A percentile compares a stretch with the other conserved stretches of the same genome.
These are phyloP conservation scores for Deilephila elpenor DNA, from an alignment of 2,888 invertebrate species.

Conservation along the genomic window DNA sequence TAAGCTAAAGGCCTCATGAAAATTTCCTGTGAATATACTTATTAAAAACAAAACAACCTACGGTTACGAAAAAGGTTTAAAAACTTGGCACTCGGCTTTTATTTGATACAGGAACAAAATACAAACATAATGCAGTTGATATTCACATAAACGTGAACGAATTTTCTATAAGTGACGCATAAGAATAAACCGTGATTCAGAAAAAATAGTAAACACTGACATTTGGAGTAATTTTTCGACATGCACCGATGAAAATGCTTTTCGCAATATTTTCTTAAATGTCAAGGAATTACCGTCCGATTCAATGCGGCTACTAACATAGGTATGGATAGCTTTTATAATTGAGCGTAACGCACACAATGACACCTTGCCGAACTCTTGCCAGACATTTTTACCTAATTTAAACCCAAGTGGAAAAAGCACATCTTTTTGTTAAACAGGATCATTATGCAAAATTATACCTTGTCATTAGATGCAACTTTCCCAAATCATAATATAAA, in stretches of 20 bases:
- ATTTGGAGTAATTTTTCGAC: neutral
- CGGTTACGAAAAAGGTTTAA: no score
- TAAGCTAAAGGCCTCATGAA: no score
- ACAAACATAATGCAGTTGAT: no score
- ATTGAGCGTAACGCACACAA: neutral
- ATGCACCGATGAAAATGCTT: neutral
- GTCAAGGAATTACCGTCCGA: slow-evolving; percentile 29
- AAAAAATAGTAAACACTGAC: neutral
- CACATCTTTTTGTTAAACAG: no score
- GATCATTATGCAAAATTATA: no score
- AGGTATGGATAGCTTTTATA: neutral
- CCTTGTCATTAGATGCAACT: no score
- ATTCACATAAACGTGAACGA: neutral
- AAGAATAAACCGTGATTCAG: neutral
- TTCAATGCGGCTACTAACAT: slow-evolving; percentile 14
- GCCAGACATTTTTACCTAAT: neutral
- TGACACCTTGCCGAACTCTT: neutral
- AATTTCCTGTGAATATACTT: no score
- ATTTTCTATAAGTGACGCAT: neutral
- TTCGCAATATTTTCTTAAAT: slow-evolving; percentile 33
- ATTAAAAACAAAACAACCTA: no score
- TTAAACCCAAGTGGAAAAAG: neutral
- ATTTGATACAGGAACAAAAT: no score
- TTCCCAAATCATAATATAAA: no score
- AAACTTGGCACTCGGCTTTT: no score